Evolutionary conservation across 1,140 invertebrate genomes (phyloP), one percentile per base, ranked within the genome.

Genomic region (Teleogryllus occipitalis): DNA sequence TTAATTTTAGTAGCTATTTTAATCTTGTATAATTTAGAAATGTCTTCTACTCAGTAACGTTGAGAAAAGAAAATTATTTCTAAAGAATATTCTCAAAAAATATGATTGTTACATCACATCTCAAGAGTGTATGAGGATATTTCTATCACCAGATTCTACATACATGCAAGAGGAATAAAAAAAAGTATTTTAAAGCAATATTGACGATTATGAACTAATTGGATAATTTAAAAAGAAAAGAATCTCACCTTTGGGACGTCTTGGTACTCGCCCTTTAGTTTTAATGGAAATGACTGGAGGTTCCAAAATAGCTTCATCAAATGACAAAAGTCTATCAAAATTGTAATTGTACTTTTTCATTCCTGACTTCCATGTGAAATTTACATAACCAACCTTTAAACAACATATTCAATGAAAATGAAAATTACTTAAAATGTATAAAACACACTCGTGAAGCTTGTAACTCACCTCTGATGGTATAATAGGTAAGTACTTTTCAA

Each of bases 331-430:
- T 75, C 91, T 89, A 85, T 96, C 94, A 85, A 97, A 97, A 86
- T 95, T 90, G 84, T 97, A 97, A 85, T 90, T 91, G 87, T 97
- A 97, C 84, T 93, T 93, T 85, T 94, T 95, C 54, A 89, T 87
- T 46, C 94, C 94, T 18, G 95, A 92, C 84, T 93, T 94, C 96
- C 95, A 97, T 8, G 95, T 97, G 83, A 97, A 97, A 86, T 97
- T 97, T 7, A 97, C 95, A 83, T 93, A 92, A 75, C 92, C 85
- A 8, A 88, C 86, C 87, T 88, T 80, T 46, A 81, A 81, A 75
- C 81, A 49, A 79, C 76, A 81, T n/a, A 46, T 14, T 10, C 54
- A 65, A 14, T 65, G 7, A 10, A 65, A 65, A 14, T 65, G 10
- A 65, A 14, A 65, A 65, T 65, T 0, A 39, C 27, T 5, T 39